These are phyloP conservation scores for Crepidodera aurea DNA, from an alignment of 2,888 invertebrate species.

Conservation along the genomic window DNA sequence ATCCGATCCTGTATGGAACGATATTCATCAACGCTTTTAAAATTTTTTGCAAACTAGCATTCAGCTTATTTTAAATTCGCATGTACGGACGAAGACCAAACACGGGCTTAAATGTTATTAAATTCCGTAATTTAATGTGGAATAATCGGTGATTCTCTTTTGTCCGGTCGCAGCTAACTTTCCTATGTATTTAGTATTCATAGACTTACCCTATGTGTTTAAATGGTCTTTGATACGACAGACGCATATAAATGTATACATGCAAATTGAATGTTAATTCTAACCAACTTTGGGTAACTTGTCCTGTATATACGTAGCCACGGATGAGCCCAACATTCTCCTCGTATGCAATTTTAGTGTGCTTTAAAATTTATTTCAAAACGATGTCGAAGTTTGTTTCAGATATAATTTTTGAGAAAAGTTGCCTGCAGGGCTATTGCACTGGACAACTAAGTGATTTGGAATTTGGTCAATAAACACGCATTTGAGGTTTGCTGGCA, in stretches of 20 bases:
- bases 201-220: conserved; percentile 47
- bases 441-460: too few species aligned
- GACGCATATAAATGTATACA: conserved; percentile 49
- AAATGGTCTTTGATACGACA: conserved; percentile 50
- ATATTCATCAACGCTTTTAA: conserved; percentile 4
- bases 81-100: conserved; percentile 40
- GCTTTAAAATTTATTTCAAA: too few species aligned
- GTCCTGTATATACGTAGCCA: conserved; percentile 17
- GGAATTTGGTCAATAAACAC: too few species aligned
- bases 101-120: conserved; percentile 43
- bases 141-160: conserved; percentile 47
- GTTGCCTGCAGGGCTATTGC: too few species aligned
- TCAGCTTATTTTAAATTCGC: conserved; percentile 35
- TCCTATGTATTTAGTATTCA: conserved; percentile 52
- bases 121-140: conserved; percentile 42
- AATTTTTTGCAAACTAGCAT: conserved; percentile 33
- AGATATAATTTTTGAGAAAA: too few species aligned
- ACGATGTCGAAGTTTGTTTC: too few species aligned
- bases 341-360: neutral
- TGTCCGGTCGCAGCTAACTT: conserved; percentile 43
- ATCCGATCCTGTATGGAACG: too few species aligned
- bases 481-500: too few species aligned
- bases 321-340: conserved; percentile 8
- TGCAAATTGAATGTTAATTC: conserved; percentile 53
- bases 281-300: conserved; percentile 26